Base-by-base conservation (phyloP, 2,113 vertebrate species). In the Rhinolophus ferrumequinum region DNA sequence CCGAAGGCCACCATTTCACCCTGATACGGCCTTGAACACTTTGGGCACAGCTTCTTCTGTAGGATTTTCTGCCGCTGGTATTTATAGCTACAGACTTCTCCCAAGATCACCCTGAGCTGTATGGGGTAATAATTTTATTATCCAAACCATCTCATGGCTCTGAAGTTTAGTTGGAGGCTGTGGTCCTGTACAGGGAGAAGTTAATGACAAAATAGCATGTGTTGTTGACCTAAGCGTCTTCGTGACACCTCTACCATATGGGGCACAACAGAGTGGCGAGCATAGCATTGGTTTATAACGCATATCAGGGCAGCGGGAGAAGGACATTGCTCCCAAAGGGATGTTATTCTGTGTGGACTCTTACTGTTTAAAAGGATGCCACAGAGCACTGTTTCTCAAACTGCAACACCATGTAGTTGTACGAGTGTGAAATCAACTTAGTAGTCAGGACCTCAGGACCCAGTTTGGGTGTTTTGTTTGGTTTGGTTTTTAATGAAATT, bases 201-300 rank as follows among this genome's bases (percentile, higher is more conserved):
- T 10, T 26, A 3, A 13, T 8, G 47, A 3, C 72, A 12, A 52
- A 41, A 14, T 12, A 18, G 1, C 2, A 6, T 0, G 12, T 30
- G 0, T n/a, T 8, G 2, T 58, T 14, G 26, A 52, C 38, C 10
- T n/a, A 9, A 22, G 64, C 18, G 47, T 38, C 2, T 75, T 52
- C 24, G 0, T 2, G 3, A 54, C 8, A 8, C 44, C 7, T 38
- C 33, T 56, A 3, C 77, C 5, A 0, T 11, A 0, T 1, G 1
- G 15, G 58, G 47, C 6, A 30, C 21, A 18, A 4, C 0, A 54
- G 44, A 33, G 14, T 18, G 2, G 12, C 8, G 0, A 10, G 24
- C 6, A 8, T 35, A 19, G 0, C 0, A 1, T 28, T 28, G 16
- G 19, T 19, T 41, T 44, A 11, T 2, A 54, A 50, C 21, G 15